Conservation (phyloP, 2,113 vertebrate species). For the Orientallactaga bullata region DNA sequence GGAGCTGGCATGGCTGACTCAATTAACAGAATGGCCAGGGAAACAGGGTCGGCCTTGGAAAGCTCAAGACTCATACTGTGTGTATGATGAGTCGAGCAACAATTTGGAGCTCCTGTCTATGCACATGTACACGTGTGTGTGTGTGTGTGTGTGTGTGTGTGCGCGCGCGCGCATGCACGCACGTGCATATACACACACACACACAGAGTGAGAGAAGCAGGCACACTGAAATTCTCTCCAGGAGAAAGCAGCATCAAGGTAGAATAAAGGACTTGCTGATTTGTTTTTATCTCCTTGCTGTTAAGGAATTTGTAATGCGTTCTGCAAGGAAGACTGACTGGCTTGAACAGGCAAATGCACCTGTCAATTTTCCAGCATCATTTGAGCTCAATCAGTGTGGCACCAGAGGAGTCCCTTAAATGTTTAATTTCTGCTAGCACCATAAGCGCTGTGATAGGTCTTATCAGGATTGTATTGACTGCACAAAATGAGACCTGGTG, state of each 20-base stretch:
- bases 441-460: constrained; percentile 35
- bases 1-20: constrained; percentile 64
- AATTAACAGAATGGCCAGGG: constrained; percentile 73
- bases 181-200: rapidly evolving
- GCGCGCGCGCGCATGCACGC: rapidly evolving
- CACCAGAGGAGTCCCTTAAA: constrained; percentile 65
- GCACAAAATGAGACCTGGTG: constrained; percentile 57
- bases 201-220: neutral
- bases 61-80: neutral
- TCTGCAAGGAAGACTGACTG: constrained; percentile 19
- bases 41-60: constrained; percentile 63
- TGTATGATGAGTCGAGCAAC: neutral
- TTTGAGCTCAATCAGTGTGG: constrained; percentile 61
- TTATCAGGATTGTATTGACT: constrained; percentile 77
- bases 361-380: constrained; percentile 65
- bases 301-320: constrained; percentile 57
- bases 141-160: neutral
- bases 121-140: neutral
- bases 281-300: constrained; percentile 62
- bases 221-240: neutral
- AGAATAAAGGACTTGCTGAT: constrained; percentile 48
- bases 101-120: constrained; percentile 10
- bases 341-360: constrained; percentile 22
- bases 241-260: constrained; percentile 15
- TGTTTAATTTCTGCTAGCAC: constrained; percentile 74